Base-by-base conservation (phyloP, 2,888 invertebrate genomes). In the Drosophila paramelanica region DNA sequence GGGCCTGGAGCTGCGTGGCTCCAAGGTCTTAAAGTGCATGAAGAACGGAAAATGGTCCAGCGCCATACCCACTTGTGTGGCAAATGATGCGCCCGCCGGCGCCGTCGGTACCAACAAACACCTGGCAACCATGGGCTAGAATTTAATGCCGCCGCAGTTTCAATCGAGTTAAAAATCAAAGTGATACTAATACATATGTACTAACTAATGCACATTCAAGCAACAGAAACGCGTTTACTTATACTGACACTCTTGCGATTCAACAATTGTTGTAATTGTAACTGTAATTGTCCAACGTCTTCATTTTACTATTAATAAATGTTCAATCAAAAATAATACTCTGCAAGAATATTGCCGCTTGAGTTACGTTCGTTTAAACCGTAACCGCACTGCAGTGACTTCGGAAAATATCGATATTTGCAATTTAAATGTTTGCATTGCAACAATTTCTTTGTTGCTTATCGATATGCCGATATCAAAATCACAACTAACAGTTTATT, bases 11-110 rank as follows among this genome's bases (percentile, higher is more conserved):
- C 93, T 97, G 51, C 94, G 95, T 60, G 97, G 97, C 36, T 95
- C 96, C 0, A 94, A 95, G 5, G 96, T 96, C 94, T 92, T 97
- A 55, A 94, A 96, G 87, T 97, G 97, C 92, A 93, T 95, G 91
- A 95, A 95, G 86, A 96, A 96, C 91, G 96, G 97, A 71, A 96
- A 96, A 93, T 97, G 97, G 97, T 96, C 96, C 0, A 96, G 95
- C 88, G 95, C 96, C 1, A 96, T 97, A 74, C 97, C 97, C 0
- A 95, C 95, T 6, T 97, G 97, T 91, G 82, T 92, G 8, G 56
- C 91, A n/a, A 74, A 76, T 6, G 84, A 88, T 58, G 88, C 72
- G 4, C 88, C 82, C 6, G 38, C 67, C 11, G 65, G 70, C 10
- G 61, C 69, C 11, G 60, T 49, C 17, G 71, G 64, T 33, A 62